Conservation (phyloP, 2,113 vertebrate genomes). For the Anoplopoma fimbria region DNA sequence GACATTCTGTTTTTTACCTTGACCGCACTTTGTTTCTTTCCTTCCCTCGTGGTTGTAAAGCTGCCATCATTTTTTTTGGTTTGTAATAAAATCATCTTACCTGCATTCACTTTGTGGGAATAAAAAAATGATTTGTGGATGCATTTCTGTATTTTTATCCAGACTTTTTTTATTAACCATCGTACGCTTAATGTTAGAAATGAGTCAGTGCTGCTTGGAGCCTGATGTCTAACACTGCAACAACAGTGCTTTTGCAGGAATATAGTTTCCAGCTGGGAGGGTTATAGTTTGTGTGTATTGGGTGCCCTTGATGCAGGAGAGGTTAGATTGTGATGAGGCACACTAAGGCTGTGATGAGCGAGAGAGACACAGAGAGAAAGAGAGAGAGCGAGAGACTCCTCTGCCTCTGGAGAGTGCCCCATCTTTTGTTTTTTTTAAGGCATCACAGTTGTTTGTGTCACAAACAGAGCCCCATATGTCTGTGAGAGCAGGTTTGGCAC, state of each 20-base stretch:
- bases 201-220: conserved; percentile 6
- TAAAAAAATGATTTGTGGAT: not conserved
- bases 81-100: conserved; percentile 5
- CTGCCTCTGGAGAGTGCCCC: conserved; percentile 22
- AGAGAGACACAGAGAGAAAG: too few relatives aligned
- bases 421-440: conserved; percentile 43
- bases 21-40: not conserved
- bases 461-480: conserved; percentile 52
- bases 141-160: not conserved
- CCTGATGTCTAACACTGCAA: conserved; percentile 13
- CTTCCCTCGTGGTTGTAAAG: not conserved
- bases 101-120: not conserved
- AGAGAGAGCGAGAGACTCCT: conserved; percentile 18
- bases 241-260: conserved; percentile 30
- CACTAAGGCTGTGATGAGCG: conserved; percentile 13
- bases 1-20: too few relatives aligned
- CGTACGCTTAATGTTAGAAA: not conserved
- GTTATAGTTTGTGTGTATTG: conserved; percentile 21
- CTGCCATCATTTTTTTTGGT: not conserved
- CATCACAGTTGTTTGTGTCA: conserved; percentile 62
- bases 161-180: not conserved
- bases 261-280: conserved; percentile 32
- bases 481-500: conserved; percentile 46
- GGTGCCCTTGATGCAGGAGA: conserved; percentile 63
- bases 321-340: conserved; percentile 43